Conservation (phyloP, 2,797 vertebrate genomes). For the Acipenser oxyrinchus region DNA sequence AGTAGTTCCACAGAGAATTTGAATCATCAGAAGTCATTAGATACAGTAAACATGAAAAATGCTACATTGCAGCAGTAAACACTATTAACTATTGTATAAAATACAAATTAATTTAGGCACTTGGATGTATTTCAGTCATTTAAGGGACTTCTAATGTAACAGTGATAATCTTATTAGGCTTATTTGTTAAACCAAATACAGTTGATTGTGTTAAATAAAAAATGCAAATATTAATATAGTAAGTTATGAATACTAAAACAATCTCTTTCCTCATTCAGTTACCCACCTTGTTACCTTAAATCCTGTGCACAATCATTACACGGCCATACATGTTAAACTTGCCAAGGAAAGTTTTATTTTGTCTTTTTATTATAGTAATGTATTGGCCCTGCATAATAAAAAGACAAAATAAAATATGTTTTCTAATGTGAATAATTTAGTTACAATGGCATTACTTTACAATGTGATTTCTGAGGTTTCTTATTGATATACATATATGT, state of each 20-base stretch:
- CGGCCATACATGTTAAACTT: no score
- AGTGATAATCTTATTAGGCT: neutral
- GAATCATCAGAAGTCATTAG: constrained; percentile 57
- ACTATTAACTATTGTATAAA: constrained; percentile 80
- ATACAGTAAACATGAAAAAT: constrained; percentile 79
- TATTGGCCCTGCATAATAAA: no score
- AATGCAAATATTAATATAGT: neutral
- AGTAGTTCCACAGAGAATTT: constrained; percentile 73
- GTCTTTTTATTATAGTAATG: no score
- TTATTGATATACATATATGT: no score
- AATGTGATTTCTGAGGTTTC: no score
- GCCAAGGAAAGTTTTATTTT: no score
- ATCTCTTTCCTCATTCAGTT: no score
- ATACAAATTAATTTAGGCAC: constrained; percentile 70
- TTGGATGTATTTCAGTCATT: constrained; percentile 51
- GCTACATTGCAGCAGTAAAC: constrained; percentile 73
- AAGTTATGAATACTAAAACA: neutral
- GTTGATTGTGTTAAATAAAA: neutral
- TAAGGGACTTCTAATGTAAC: constrained; percentile 52
- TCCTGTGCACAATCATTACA: no score
- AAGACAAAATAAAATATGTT: no score
- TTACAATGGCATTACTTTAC: no score
- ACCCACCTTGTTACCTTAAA: no score
- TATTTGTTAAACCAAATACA: neutral
- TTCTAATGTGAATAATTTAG: no score